phyloP scores from a whole-genome alignment of 2,113 vertebrate species.

The Nannobrachium achirus region DNA sequence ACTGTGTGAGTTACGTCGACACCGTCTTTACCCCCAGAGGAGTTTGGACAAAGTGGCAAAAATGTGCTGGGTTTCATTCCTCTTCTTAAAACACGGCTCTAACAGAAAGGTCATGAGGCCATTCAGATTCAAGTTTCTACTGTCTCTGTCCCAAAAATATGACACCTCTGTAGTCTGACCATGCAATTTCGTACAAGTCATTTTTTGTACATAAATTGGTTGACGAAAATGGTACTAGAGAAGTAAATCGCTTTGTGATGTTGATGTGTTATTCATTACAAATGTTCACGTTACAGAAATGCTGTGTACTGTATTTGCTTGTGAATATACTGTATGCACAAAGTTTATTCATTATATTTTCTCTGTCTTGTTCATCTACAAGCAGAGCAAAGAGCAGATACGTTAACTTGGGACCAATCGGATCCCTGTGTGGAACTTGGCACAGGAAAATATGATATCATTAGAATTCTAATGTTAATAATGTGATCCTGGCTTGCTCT shows the following conservation, averaged over 20 bases:
- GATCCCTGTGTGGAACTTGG: conserved; percentile 27
- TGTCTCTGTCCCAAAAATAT: no score
- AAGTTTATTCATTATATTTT: background rate
- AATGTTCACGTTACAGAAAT: no score
- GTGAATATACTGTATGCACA: background rate
- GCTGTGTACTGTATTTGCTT: background rate
- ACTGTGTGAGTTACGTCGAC: background rate
- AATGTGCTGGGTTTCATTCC: no score
- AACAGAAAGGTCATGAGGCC: no score
- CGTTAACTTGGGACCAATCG: background rate
- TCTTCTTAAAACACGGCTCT: no score
- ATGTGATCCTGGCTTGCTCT: conserved; percentile 44
- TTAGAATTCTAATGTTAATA: conserved; percentile 56
- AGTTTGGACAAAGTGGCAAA: no score
- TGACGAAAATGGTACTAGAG: conserved; percentile 41
- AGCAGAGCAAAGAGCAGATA: background rate
- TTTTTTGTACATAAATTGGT: no score
- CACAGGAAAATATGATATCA: background rate
- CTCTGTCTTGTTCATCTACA: background rate
- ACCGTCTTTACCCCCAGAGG: conserved; percentile 18
- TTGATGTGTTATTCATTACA: no score
- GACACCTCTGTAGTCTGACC: conserved; percentile 60
- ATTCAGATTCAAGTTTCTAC: no score
- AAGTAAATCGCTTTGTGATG: conserved; percentile 40
- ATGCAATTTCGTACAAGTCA: conserved; percentile 33